Evolutionary conservation across 2,797 vertebrate species (phyloP).

Genomic region (Ciconia nigra): DNA sequence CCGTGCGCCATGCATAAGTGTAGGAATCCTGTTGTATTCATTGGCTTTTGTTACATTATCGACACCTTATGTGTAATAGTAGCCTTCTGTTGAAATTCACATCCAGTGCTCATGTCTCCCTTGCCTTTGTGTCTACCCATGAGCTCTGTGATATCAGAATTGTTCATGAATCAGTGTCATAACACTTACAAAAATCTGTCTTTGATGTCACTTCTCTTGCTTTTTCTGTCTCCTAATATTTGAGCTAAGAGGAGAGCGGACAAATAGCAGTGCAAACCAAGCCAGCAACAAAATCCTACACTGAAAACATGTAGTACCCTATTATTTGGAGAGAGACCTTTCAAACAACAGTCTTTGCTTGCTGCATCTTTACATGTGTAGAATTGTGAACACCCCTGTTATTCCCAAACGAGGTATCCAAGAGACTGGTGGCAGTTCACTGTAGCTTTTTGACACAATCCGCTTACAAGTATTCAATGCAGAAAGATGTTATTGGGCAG

Average conservation of each 20-base stretch:
- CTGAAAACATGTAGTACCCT: neutral
- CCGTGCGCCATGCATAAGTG: rapidly evolving
- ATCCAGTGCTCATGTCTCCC: neutral
- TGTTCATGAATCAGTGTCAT: neutral
- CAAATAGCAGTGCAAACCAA: neutral
- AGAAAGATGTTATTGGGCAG: neutral
- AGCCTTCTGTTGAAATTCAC: neutral
- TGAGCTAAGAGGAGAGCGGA: neutral
- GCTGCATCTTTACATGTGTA: neutral
- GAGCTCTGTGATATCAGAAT: neutral
- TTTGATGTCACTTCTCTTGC: neutral
- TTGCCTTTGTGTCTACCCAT: neutral
- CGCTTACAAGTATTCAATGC: neutral
- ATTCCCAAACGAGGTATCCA: neutral
- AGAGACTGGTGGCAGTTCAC: neutral
- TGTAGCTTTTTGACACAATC: neutral
- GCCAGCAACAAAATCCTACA: neutral
- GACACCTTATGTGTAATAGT: neutral
- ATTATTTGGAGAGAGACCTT: neutral
- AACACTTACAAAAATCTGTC: neutral
- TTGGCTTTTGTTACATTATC: neutral
- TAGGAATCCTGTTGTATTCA: neutral
- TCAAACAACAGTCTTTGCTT: neutral
- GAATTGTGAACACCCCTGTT: neutral
- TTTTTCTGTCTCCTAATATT: neutral